phyloP scores from a whole-genome alignment of 2,113 vertebrate genomes.

The Colinus virginianus region DNA sequence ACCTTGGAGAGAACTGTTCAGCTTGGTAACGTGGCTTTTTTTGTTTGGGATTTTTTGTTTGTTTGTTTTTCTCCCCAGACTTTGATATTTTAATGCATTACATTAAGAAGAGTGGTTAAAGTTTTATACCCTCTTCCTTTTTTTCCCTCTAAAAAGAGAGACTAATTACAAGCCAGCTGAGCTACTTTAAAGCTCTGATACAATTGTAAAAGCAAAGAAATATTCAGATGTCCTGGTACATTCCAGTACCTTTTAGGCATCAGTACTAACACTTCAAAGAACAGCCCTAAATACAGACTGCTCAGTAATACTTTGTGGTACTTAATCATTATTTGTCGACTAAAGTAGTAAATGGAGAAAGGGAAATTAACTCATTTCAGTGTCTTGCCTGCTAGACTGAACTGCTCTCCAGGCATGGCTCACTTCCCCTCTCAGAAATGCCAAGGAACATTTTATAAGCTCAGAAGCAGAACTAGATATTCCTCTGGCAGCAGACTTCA shows the following conservation, averaged over 20 bases:
- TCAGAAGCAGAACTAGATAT: not conserved
- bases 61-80: not conserved
- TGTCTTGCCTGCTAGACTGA: not conserved
- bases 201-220: not conserved
- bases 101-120: not conserved
- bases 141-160: not conserved
- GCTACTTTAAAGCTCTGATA: not conserved
- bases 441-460: not conserved
- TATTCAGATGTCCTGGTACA: not conserved
- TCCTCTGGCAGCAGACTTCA: not conserved
- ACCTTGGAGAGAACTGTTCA: not conserved
- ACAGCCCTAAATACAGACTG: not conserved
- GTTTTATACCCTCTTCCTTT: not conserved
- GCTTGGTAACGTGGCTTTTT: not conserved
- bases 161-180: not conserved
- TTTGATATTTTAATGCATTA: not conserved
- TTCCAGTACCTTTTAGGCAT: not conserved
- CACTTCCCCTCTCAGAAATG: not conserved
- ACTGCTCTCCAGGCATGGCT: not conserved
- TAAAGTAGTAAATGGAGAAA: not conserved
- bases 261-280: not conserved
- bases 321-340: not conserved
- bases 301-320: not conserved
- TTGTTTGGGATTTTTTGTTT: not conserved
- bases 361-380: not conserved